These are phyloP conservation scores for Halyomorpha halys DNA, from an alignment of 1,140 invertebrate genomes.

Conservation along the genomic window DNA sequence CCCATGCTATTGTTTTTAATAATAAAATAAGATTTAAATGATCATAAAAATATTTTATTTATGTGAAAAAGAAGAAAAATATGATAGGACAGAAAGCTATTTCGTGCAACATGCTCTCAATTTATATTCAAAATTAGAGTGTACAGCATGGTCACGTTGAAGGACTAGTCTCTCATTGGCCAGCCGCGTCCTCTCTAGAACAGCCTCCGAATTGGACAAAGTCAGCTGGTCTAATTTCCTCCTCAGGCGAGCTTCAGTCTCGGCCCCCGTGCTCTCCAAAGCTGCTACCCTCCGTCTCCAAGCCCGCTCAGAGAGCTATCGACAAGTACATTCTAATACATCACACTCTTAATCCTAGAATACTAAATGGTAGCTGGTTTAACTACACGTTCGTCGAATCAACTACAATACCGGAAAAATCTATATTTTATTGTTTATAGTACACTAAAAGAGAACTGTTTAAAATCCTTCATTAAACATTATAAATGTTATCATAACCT, in stretches of 20 bases:
- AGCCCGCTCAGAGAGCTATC: slow-evolving; percentile 19
- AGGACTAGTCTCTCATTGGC: slow-evolving; percentile 48
- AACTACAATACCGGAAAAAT: too few species aligned
- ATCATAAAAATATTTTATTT: neutral
- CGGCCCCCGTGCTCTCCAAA: slow-evolving; percentile 19
- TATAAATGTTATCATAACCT: too few species aligned
- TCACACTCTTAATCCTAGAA: too few species aligned
- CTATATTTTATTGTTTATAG: too few species aligned
- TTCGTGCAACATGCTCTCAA: slow-evolving; percentile 12
- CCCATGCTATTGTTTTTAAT: too few species aligned
- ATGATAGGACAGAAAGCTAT: neutral
- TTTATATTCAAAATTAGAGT: slow-evolving; percentile 5
- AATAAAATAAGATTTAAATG: slow-evolving; percentile 6
- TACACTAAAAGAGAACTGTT: too few species aligned
- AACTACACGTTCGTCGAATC: too few species aligned
- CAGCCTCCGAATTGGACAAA: slow-evolving; percentile 45
- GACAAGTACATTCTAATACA: too few species aligned
- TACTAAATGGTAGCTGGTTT: too few species aligned
- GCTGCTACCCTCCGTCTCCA: slow-evolving; percentile 33
- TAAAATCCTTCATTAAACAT: too few species aligned
- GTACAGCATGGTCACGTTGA: slow-evolving; percentile 36
- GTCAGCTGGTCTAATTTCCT: slow-evolving; percentile 40
- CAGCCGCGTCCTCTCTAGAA: slow-evolving; percentile 50
- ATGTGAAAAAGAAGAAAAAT: neutral
- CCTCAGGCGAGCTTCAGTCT: slow-evolving; percentile 31